These are phyloP conservation scores for Drosophila antonietae DNA, from an alignment of 2,888 invertebrate species.

Conservation along the genomic window DNA sequence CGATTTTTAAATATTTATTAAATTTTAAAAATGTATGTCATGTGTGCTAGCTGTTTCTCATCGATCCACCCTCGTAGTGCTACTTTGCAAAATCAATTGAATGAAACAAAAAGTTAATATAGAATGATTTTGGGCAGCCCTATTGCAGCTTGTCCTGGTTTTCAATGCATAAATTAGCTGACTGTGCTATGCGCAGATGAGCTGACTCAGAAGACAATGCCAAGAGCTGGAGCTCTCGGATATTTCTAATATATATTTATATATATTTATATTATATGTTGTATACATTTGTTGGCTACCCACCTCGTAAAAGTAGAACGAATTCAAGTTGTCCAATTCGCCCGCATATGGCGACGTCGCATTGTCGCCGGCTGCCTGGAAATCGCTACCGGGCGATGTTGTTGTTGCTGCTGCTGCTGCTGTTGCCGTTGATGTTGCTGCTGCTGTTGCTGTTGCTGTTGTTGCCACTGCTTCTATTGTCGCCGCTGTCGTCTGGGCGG, in stretches of 20 bases:
- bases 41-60: not conserved
- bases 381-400: conserved; percentile 45
- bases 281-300: conserved; percentile 13
- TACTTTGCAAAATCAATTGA: conserved; percentile 27
- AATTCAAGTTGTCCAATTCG: conserved; percentile 81
- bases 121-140: conserved; percentile 37
- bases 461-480: conserved; percentile 83
- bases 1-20: too few species aligned
- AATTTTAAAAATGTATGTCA: too few species aligned
- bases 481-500: conserved; percentile 55
- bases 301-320: conserved; percentile 85
- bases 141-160: conserved; percentile 19
- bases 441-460: conserved; percentile 49
- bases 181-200: conserved; percentile 22
- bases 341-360: conserved; percentile 51
- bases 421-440: conserved; percentile 12
- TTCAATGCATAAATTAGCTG: conserved; percentile 59
- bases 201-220: conserved; percentile 10
- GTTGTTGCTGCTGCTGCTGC: conserved; percentile 34
- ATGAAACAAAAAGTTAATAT: conserved; percentile 14
- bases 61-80: conserved; percentile 1
- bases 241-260: not conserved
- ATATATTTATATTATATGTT: not conserved
- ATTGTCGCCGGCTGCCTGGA: conserved; percentile 43
- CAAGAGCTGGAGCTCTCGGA: not conserved